A percentile compares a stretch with the other conserved stretches of the same genome.
These are phyloP conservation scores for Gasteruption jaculator DNA, from an alignment of 2,888 invertebrate genomes.

Conservation along the genomic window DNA sequence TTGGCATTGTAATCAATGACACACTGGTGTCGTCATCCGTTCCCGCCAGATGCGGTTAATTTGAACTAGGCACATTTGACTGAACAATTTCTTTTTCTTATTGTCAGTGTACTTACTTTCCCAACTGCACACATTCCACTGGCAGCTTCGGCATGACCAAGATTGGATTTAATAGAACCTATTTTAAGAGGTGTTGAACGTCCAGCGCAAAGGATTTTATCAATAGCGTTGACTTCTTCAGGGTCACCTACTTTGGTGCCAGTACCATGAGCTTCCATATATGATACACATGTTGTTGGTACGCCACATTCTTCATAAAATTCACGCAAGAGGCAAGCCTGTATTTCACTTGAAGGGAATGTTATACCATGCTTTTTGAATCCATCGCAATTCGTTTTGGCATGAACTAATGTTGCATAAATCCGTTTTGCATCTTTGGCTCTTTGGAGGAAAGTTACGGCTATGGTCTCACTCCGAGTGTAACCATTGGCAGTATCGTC, in stretches of 20 bases:
- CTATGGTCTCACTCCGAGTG: slow-evolving; percentile 76
- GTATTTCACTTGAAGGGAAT: slow-evolving; percentile 42
- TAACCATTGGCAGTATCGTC: slow-evolving; percentile 82
- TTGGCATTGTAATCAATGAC: too few species aligned
- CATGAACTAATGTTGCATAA: slow-evolving; percentile 56
- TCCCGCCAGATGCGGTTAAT: too few species aligned
- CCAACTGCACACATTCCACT: slow-evolving; percentile 79
- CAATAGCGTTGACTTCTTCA: slow-evolving; percentile 81
- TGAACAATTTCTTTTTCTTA: too few species aligned
- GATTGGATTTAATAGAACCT: slow-evolving; percentile 90
- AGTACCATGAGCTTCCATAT: slow-evolving; percentile 71
- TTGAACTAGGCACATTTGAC: too few species aligned
- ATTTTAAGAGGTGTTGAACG: slow-evolving; percentile 76
- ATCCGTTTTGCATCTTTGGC: slow-evolving; percentile 52
- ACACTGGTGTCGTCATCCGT: too few species aligned
- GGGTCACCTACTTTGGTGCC: slow-evolving; percentile 86
- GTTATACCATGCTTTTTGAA: slow-evolving; percentile 49
- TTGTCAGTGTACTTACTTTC: too few species aligned
- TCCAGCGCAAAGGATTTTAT: slow-evolving; percentile 71
- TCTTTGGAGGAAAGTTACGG: slow-evolving; percentile 69
- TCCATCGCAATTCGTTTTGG: slow-evolving; percentile 62
- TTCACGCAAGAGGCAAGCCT: slow-evolving; percentile 51
- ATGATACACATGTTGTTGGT: slow-evolving; percentile 57
- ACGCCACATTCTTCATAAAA: slow-evolving; percentile 61
- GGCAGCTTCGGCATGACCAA: slow-evolving; percentile 88